phyloP scores from a whole-genome alignment of 2,113 vertebrate genomes.

The Zosterops borbonicus region DNA sequence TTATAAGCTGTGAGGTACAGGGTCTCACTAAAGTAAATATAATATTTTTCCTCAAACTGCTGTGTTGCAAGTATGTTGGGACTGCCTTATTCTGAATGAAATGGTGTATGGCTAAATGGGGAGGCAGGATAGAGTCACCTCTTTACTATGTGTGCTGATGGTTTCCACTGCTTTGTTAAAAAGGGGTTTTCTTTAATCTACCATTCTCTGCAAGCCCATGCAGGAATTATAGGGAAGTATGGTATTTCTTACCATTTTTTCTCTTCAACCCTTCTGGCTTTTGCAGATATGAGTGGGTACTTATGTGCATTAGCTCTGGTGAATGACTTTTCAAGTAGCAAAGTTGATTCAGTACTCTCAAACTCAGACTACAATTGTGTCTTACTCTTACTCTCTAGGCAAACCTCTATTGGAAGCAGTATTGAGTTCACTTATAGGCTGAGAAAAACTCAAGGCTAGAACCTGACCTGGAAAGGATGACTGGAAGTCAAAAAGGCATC shows the following conservation, averaged over 20 bases:
- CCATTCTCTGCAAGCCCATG: not conserved
- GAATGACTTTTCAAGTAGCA: not conserved
- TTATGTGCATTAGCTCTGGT: not conserved
- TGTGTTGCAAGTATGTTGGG: not conserved
- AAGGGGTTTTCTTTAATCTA: not conserved
- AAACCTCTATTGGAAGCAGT: not conserved
- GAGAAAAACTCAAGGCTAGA: not conserved
- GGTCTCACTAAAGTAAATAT: not conserved
- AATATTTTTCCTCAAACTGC: not conserved
- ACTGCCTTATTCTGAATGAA: not conserved
- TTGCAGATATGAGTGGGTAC: not conserved
- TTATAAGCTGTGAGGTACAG: not conserved
- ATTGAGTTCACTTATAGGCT: not conserved
- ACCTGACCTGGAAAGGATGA: not conserved
- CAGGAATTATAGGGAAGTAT: not conserved
- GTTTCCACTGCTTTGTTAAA: not conserved
- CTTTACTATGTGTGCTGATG: not conserved
- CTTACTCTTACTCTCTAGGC: not conserved
- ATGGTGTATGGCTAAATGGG: not conserved
- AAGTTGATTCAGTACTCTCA: not conserved
- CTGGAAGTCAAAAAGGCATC: not conserved
- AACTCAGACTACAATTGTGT: not conserved
- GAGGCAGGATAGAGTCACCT: not conserved
- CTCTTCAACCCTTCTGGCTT: not conserved
- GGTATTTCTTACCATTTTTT: not conserved